Evolutionary conservation across 2,113 vertebrate genomes (phyloP).

Genomic region (Dermatemys mawii): DNA sequence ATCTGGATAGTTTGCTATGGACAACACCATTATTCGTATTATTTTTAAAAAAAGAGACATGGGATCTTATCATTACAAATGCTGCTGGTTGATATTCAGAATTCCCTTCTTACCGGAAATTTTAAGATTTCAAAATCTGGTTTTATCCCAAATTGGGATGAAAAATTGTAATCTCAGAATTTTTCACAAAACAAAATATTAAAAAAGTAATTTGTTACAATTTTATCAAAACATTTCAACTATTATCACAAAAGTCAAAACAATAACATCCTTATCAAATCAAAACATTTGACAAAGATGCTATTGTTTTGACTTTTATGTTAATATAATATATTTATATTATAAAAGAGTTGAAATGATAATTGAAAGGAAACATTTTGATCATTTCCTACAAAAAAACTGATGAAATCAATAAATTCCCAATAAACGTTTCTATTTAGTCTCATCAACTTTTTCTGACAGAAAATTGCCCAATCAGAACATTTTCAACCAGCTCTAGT

Average conservation of each 20-base stretch:
- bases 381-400: not conserved
- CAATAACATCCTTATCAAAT: too few relatives aligned
- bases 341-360: not conserved
- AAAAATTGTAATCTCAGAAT: not conserved
- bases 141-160: not conserved
- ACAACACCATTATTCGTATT: not conserved
- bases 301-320: constrained; percentile 16
- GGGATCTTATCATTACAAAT: not conserved
- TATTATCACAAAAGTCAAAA: not conserved
- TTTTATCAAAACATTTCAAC: not conserved
- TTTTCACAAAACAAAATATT: not conserved
- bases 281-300: not conserved
- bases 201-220: not conserved
- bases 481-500: not conserved
- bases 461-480: not conserved
- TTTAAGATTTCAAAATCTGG: not conserved
- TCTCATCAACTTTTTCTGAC: not conserved
- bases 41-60: not conserved
- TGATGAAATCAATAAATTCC: not conserved
- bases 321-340: not conserved
- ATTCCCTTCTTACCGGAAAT: not conserved
- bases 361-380: not conserved
- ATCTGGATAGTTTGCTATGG: not conserved
- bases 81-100: not conserved
- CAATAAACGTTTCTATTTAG: not conserved